These are phyloP conservation scores for Oreochromis aureus DNA, from an alignment of 2,113 vertebrate species.

Conservation along the genomic window DNA sequence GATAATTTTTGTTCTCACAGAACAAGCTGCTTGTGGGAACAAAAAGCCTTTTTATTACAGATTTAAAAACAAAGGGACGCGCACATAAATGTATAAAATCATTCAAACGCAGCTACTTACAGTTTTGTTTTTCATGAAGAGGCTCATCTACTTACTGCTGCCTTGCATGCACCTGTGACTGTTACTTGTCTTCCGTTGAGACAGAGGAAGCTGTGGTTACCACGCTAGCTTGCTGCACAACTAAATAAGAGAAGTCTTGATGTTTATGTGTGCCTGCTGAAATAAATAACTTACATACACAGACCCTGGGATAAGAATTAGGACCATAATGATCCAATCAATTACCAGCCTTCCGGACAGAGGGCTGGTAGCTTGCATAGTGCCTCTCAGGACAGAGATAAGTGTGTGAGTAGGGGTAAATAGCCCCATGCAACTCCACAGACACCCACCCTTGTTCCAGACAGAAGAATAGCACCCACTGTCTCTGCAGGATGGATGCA, in stretches of 20 bases:
- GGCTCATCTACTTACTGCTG: not conserved
- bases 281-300: not conserved
- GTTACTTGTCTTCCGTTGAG: not conserved
- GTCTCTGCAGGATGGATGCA: constrained; percentile 47
- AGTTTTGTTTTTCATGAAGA: not conserved
- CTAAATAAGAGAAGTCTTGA: not conserved
- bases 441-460: constrained; percentile 52
- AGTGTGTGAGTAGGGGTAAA: constrained; percentile 17
- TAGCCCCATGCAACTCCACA: constrained; percentile 11
- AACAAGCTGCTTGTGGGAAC: not conserved
- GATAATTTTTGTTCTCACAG: not conserved
- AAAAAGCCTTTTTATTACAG: not conserved
- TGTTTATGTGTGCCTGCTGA: not conserved
- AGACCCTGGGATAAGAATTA: not conserved
- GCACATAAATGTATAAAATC: not conserved
- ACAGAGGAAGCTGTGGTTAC: constrained; percentile 53
- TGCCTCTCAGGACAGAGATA: constrained; percentile 25
- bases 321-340: not conserved
- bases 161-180: constrained; percentile 21
- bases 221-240: not conserved
- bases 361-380: not conserved
- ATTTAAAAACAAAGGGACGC: not conserved
- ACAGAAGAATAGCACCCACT: constrained; percentile 50
- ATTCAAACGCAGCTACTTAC: constrained; percentile 7
- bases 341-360: not conserved